These are phyloP conservation scores for Podilymbus podiceps DNA, from an alignment of 2,113 vertebrate genomes.

Conservation along the genomic window DNA sequence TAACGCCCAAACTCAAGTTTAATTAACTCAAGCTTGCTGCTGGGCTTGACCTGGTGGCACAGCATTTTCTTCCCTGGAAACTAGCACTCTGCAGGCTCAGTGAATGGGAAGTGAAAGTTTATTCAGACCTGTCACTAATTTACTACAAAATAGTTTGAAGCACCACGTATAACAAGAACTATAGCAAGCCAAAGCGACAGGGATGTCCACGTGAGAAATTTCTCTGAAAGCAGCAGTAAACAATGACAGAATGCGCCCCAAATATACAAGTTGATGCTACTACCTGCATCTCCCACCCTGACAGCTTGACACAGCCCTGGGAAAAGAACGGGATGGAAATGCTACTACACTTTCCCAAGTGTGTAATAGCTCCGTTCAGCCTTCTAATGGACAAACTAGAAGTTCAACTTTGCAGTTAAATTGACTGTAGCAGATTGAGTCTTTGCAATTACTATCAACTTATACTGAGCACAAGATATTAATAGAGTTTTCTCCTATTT, in stretches of 20 bases:
- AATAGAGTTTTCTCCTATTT: background rate
- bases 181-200: background rate
- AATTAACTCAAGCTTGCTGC: background rate
- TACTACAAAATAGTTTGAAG: background rate
- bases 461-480: background rate
- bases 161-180: background rate
- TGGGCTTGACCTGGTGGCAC: fast-evolving
- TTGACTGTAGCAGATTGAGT: background rate
- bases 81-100: background rate
- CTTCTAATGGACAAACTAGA: background rate
- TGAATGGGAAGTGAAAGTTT: background rate
- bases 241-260: background rate
- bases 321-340: background rate
- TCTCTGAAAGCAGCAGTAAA: background rate
- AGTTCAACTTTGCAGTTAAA: background rate
- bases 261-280: background rate
- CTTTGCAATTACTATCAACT: background rate
- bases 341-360: background rate
- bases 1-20: background rate
- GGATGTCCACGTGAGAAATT: background rate
- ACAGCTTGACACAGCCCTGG: background rate
- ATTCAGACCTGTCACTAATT: background rate
- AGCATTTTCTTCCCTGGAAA: background rate
- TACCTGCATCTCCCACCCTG: background rate
- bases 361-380: background rate